phyloP scores from a whole-genome alignment of 2,888 invertebrate species.

The Pterostichus niger region DNA sequence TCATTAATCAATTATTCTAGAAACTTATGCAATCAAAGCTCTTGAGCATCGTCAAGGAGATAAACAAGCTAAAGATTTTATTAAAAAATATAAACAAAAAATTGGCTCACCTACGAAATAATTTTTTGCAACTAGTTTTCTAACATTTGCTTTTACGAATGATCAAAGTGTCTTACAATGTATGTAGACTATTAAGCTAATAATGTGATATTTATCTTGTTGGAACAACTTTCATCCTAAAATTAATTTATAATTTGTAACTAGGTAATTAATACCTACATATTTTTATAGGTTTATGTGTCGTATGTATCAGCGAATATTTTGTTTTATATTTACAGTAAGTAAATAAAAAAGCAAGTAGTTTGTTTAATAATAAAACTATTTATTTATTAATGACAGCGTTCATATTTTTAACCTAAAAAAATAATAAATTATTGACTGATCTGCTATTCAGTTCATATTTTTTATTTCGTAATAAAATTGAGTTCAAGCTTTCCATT shows the following conservation, averaged over 20 bases:
- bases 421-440: too few relatives aligned
- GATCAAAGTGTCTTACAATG: constrained; percentile 50
- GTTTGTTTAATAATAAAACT: constrained; percentile 32
- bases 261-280: constrained; percentile 26
- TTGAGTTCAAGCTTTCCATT: too few relatives aligned
- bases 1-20: constrained; percentile 73
- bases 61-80: constrained; percentile 92
- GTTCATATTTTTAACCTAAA: neutral
- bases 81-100: constrained; percentile 88
- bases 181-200: constrained; percentile 47
- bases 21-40: constrained; percentile 86
- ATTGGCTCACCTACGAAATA: constrained; percentile 71
- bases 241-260: constrained; percentile 30
- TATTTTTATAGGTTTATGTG: constrained; percentile 40
- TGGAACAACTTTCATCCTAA: constrained; percentile 30
- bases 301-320: constrained; percentile 6
- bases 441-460: too few relatives aligned
- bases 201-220: constrained; percentile 41
- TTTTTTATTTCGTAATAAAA: too few relatives aligned
- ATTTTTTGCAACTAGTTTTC: constrained; percentile 2
- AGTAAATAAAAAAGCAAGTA: neutral
- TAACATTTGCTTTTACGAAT: constrained; percentile 21
- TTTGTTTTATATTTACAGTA: constrained; percentile 25
- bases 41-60: constrained; percentile 92
- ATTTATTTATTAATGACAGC: constrained; percentile 14